Evolutionary conservation across 1,140 invertebrate species (phyloP).

Genomic region (Mercenaria mercenaria): DNA sequence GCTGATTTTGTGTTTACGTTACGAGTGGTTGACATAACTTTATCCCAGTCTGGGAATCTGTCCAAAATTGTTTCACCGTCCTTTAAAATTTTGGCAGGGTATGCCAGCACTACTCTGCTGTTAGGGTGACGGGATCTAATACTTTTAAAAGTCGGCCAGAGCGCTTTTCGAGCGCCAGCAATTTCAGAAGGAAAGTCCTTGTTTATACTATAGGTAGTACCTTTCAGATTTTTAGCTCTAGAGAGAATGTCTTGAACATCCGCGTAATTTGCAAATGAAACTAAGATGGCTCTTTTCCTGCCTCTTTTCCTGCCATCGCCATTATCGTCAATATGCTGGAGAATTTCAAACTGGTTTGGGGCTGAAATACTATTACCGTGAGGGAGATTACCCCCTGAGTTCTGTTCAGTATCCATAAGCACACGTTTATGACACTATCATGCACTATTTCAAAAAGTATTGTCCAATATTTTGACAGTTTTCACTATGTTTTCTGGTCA

Average conservation of each 20-base stretch:
- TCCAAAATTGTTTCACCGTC: neutral
- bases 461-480: too few species aligned
- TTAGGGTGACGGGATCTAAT: neutral
- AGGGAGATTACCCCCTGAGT: too few species aligned
- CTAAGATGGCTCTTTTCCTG: too few species aligned
- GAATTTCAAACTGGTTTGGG: too few species aligned
- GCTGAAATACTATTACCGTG: too few species aligned
- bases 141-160: neutral
- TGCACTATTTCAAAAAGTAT: too few species aligned
- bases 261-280: neutral
- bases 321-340: too few species aligned
- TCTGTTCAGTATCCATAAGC: too few species aligned
- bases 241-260: neutral
- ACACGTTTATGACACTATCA: too few species aligned
- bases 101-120: neutral
- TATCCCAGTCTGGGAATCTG: neutral
- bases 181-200: slow-evolving; percentile 12
- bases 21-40: neutral
- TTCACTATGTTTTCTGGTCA: too few species aligned
- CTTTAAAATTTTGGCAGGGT: neutral
- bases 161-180: neutral
- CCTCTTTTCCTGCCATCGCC: neutral
- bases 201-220: neutral
- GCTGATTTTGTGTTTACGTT: neutral
- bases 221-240: neutral